Conservation (phyloP, 1,140 invertebrate species). For the Physella acuta region DNA sequence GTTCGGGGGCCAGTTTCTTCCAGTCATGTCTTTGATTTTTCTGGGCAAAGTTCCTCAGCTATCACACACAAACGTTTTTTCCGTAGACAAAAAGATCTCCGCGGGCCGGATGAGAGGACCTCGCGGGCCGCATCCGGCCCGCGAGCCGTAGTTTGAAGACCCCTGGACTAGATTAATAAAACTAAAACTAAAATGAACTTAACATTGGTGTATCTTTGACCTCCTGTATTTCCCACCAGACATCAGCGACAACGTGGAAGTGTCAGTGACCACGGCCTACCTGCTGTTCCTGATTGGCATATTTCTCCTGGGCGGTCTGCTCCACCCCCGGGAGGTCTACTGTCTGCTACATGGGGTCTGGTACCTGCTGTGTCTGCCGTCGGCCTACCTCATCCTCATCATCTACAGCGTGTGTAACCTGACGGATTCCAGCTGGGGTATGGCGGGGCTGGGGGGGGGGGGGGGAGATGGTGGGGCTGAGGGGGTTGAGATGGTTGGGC, state of each 20-base stretch:
- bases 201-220: neutral
- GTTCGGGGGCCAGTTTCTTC: no score
- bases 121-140: no score
- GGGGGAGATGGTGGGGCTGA: no score
- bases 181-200: neutral
- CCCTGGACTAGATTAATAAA: no score
- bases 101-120: no score
- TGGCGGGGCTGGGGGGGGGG: neutral
- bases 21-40: no score
- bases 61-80: no score
- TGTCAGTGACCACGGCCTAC: constrained; percentile 46
- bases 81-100: no score
- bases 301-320: constrained; percentile 70
- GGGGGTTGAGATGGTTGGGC: no score
- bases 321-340: constrained; percentile 71
- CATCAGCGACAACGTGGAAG: constrained; percentile 35
- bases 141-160: no score
- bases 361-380: constrained; percentile 52
- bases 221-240: no score
- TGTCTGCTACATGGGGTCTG: constrained; percentile 45
- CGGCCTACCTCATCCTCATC: constrained; percentile 48
- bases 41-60: no score
- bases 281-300: constrained; percentile 38
- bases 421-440: constrained; percentile 54
- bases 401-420: constrained; percentile 55